A percentile compares a stretch with the other conserved stretches of the same genome.
Conservation (phyloP, 2,113 vertebrate genomes). For the Pungitius pungitius region DNA sequence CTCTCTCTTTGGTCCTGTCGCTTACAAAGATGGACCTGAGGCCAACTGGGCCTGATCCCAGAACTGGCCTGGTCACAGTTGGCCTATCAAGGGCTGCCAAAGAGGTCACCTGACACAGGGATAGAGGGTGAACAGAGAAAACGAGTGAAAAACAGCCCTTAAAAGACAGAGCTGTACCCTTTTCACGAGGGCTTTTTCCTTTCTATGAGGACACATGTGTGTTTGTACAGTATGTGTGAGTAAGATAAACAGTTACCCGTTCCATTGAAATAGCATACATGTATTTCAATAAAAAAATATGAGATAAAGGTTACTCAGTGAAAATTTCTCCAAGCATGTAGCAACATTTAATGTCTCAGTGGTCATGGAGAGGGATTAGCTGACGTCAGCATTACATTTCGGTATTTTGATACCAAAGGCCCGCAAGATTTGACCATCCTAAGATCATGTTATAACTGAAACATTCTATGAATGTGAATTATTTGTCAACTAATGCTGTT, state of each 20-base stretch:
- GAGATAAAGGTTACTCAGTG: not conserved
- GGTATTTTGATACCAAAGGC: not conserved
- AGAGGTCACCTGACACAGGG: conserved; percentile 69
- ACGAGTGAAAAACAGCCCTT: conserved; percentile 43
- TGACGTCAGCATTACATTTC: not conserved
- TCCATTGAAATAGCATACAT: conserved; percentile 2
- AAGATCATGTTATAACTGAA: not conserved
- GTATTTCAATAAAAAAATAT: not conserved
- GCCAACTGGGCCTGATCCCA: conserved; percentile 77
- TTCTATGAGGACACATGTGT: conserved; percentile 19
- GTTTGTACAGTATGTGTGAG: not conserved
- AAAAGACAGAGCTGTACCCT: conserved; percentile 50
- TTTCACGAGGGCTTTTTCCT: conserved; percentile 30
- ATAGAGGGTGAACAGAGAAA: conserved; percentile 55
- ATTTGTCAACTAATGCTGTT: not conserved
- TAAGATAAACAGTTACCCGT: not conserved
- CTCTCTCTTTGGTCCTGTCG: conserved; percentile 51
- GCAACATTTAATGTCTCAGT: not conserved
- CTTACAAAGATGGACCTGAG: conserved; percentile 63
- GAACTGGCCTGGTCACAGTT: conserved; percentile 61
- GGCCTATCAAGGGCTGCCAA: conserved; percentile 60
- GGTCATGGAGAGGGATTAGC: not conserved
- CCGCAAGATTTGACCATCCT: too few relatives aligned
- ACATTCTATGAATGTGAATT: not conserved
- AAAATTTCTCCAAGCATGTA: not conserved